Conservation (phyloP, 2,113 vertebrate species). For the Saguinus midas region DNA sequence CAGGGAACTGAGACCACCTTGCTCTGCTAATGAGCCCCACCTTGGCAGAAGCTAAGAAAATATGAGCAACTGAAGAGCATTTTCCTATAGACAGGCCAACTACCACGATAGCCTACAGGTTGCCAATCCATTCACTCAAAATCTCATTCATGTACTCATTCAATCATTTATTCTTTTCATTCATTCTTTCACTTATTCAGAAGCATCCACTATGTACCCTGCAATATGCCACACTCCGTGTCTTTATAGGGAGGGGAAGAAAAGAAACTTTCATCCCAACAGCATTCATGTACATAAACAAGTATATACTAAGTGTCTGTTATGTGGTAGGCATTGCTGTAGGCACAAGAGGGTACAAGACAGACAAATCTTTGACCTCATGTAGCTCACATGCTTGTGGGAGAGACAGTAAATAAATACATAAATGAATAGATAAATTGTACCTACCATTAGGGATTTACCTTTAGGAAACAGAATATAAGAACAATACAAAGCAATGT, state of each 20-base stretch:
- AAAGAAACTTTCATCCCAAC: accelerated
- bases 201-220: neutral
- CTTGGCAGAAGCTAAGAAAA: neutral
- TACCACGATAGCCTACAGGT: accelerated
- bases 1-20: neutral
- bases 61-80: neutral
- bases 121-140: neutral
- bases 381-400: neutral
- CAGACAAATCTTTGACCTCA: neutral
- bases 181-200: neutral
- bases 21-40: neutral
- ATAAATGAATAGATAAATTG: neutral
- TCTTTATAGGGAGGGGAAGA: neutral
- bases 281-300: accelerated
- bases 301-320: too few species aligned
- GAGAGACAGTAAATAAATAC: neutral
- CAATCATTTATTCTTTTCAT: neutral
- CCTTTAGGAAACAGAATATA: neutral
- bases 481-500: neutral
- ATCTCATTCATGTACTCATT: neutral
- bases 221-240: too few species aligned
- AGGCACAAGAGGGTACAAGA: too few species aligned
- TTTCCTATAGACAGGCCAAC: neutral
- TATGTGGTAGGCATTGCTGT: neutral
- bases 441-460: neutral